A percentile compares a stretch with the other conserved stretches of the same genome.
phyloP scores from a whole-genome alignment of 2,797 vertebrate genomes.

The Moxostoma hubbsi region DNA sequence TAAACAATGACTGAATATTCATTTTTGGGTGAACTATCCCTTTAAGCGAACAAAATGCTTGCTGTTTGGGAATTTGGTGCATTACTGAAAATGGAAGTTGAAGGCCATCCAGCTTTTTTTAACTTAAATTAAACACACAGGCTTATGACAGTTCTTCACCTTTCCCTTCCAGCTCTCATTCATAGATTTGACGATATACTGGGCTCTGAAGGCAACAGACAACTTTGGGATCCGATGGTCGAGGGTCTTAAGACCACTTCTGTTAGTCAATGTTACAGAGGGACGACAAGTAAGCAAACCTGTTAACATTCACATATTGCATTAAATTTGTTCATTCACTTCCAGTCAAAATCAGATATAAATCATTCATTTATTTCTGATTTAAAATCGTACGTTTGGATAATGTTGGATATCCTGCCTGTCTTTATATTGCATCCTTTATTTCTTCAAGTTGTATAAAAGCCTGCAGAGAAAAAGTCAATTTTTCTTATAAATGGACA shows the following conservation, averaged over 20 bases:
- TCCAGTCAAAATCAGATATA: neutral
- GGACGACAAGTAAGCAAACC: slow-evolving; percentile 85
- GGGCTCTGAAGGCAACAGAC: slow-evolving; percentile 72
- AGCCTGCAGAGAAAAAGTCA: neutral
- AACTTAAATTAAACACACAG: too few species aligned
- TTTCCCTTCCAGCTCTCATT: slow-evolving; percentile 80
- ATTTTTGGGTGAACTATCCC: too few species aligned
- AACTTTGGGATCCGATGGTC: slow-evolving; percentile 83
- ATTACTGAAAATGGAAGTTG: too few species aligned
- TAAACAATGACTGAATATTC: too few species aligned
- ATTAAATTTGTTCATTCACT: neutral
- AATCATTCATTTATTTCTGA: neutral
- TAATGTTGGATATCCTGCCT: neutral
- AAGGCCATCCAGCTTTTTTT: too few species aligned
- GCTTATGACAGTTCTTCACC: neutral
- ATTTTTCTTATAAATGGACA: slow-evolving; percentile 1
- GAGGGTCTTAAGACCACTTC: slow-evolving; percentile 85
- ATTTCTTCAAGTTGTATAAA: too few species aligned
- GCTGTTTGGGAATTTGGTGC: too few species aligned
- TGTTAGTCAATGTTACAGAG: slow-evolving; percentile 91
- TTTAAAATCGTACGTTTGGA: neutral
- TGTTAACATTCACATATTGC: neutral
- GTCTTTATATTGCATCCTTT: too few species aligned
- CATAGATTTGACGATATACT: slow-evolving; percentile 83
- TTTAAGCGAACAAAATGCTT: too few species aligned